Base-by-base conservation (phyloP, 2,797 vertebrate genomes). In the Sebastiscus tertius region DNA sequence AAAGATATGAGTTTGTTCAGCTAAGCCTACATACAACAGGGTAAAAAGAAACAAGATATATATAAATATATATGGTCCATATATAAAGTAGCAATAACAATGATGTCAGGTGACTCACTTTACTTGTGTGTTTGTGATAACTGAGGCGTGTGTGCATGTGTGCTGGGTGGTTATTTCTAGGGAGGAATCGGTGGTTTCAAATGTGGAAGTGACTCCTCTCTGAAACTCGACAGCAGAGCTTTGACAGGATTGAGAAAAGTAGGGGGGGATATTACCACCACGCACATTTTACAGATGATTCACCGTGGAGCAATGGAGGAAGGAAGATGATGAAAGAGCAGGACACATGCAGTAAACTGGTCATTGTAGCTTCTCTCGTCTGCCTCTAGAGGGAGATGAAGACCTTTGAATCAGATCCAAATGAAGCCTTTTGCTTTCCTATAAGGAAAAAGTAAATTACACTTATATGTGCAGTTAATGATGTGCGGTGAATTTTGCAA, bases 311-410 rank as follows among this genome's bases (percentile, higher is more conserved):
- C 10, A 20, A 3, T n/a, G 8, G 54, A 3, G 3, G 66, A 61
- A 39, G 18, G 29, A 61, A 52, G 69, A 55, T 74, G 68, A 86
- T 79, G 69, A 78, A 87, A 77, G 46, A 72, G 33, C 6, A 72
- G 29, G 54, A 64, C 33, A 29, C 13, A 3, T 67, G 20, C 39
- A 22, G 13, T 16, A 1, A 61, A 77, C 1, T 10, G 7, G 13
- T 33, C 4, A 0, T 58, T 82, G 80, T 31, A 81, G 36, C 13
- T 77, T 66, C 58, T 54, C 8, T 22, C 16, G 4, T 72, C 14
- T 14, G 29, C 89, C 91, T 79, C 89, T 87, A 93, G 94, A 92
- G 86, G 88, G 89, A 72, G 86, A n/a, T 85, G 12, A 49, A 90
- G 88, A 76, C 89, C 75, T 1, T 20, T 58, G n/a, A 89, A 89